Evolutionary conservation across 30 jellyfish, hydroid and myxozoan species (phyloP).

Genomic region (Pelagia noctiluca): DNA sequence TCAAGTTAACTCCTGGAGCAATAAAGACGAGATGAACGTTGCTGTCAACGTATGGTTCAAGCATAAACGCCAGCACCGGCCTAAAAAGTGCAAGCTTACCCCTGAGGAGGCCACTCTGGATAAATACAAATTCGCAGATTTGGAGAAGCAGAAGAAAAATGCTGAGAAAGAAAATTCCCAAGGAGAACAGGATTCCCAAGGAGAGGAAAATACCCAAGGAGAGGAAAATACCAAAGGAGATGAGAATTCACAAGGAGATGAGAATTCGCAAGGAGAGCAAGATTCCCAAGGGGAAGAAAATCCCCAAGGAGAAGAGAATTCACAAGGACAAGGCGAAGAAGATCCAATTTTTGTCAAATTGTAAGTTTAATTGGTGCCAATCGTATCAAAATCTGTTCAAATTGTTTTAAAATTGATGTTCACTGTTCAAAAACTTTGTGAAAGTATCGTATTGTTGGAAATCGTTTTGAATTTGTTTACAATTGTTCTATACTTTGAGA

Average conservation of each 20-base stretch:
- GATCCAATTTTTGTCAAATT: too few species aligned
- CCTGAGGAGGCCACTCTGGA: constrained; percentile 78
- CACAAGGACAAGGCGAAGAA: background rate
- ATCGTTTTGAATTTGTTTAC: too few species aligned
- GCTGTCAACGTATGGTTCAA: constrained; percentile 95
- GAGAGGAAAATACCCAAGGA: background rate
- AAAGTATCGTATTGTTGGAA: too few species aligned
- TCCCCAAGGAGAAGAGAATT: background rate
- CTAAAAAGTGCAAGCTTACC: constrained; percentile 65
- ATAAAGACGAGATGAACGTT: constrained; percentile 76
- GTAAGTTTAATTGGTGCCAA: too few species aligned
- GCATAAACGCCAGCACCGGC: constrained; percentile 71
- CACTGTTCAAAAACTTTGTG: too few species aligned
- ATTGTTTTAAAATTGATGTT: too few species aligned
- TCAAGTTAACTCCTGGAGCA: constrained; percentile 89
- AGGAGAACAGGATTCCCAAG: constrained; percentile 5
- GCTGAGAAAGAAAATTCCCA: constrained; percentile 21
- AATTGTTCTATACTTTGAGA: too few species aligned
- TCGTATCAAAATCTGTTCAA: too few species aligned
- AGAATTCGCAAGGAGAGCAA: constrained; percentile 28
- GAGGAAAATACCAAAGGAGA: background rate
- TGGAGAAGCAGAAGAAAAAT: constrained; percentile 66
- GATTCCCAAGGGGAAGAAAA: background rate
- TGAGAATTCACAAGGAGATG: too few species aligned
- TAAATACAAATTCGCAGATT: constrained; percentile 68